phyloP scores from a whole-genome alignment of 2,888 invertebrate genomes.

The Adelognathus sp. region DNA sequence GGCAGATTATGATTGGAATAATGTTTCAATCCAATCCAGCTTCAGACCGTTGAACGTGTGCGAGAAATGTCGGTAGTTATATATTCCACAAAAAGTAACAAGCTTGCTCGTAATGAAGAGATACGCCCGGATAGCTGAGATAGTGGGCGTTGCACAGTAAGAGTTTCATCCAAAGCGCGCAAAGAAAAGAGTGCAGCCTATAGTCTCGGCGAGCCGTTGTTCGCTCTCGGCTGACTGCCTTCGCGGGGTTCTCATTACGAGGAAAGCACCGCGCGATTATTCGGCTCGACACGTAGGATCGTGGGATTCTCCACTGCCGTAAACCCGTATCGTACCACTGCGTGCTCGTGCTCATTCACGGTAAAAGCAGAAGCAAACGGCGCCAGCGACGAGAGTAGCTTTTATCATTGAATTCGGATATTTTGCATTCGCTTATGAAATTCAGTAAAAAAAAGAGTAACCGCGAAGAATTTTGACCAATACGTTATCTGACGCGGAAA shows the following conservation, averaged over 20 bases:
- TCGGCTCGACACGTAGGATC: conserved; percentile 64
- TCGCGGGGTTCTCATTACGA: conserved; percentile 50
- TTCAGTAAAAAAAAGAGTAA: background rate
- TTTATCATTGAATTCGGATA: background rate
- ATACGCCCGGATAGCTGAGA: background rate
- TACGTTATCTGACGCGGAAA: background rate
- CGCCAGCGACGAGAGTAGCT: background rate
- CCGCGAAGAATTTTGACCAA: background rate
- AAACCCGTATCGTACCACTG: conserved; percentile 5
- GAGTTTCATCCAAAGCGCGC: conserved; percentile 37
- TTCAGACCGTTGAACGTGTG: background rate
- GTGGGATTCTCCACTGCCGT: conserved; percentile 64
- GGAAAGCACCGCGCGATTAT: conserved; percentile 58
- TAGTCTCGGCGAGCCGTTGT: background rate
- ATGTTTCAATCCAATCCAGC: no score
- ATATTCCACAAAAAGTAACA: background rate
- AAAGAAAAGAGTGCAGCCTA: background rate
- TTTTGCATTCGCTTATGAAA: background rate
- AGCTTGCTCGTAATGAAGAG: background rate
- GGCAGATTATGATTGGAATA: no score
- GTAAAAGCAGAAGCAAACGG: background rate
- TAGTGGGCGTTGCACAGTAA: conserved; percentile 9
- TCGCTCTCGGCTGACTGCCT: conserved; percentile 33
- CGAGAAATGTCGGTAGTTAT: background rate
- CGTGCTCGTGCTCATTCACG: background rate